Base-by-base conservation (phyloP, 2,797 vertebrate species). In the Molossus alvarezi region DNA sequence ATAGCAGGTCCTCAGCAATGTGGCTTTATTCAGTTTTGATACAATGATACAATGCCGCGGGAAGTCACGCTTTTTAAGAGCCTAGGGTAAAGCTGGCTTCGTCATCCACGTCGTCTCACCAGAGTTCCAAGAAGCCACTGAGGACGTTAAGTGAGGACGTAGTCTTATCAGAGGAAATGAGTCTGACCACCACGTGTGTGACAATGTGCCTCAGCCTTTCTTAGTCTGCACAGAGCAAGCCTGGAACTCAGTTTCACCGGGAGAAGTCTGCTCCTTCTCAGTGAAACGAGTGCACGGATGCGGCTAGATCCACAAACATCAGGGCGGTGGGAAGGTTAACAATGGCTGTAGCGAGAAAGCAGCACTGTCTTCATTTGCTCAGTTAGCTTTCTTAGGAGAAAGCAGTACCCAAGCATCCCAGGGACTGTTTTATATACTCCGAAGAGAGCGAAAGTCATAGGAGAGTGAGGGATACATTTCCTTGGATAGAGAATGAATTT, bases 41-140 rank as follows among this genome's bases (percentile, higher is more conserved):
- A 15, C 15, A 37, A 15, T 11, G 3, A 8, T 25, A 21, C 67
- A 29, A 23, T 17, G 21, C 21, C 0, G 5, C 2, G 55, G 82
- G 64, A 84, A 37, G 53, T n/a, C 14, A 45, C 27, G 20, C 17
- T 25, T 21, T 53, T 14, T 33, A 20, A 17, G 33, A 55, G 64
- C 21, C 51, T 84, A 2, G 17, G 48, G 29, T 37, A 25, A 69
- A 15, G 23, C 13, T 55, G 48, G 13, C 23, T 80, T 41, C 4
- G 21, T n/a, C 11, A 33, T 5, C 37, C 14, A 37, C 0, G 9
- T 23, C 1, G 1, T 67, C 25, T 17, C 5, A 33, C 48, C 57
- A 17, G 20, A 17, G 20, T 25, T 37, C 48, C 64, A 25, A 25
- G 80, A 29, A 48, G 41, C 58, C 27, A n/a, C 6, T 14, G 41